Base-by-base conservation (phyloP, 2,888 invertebrate species). In the Rutpela maculata region DNA sequence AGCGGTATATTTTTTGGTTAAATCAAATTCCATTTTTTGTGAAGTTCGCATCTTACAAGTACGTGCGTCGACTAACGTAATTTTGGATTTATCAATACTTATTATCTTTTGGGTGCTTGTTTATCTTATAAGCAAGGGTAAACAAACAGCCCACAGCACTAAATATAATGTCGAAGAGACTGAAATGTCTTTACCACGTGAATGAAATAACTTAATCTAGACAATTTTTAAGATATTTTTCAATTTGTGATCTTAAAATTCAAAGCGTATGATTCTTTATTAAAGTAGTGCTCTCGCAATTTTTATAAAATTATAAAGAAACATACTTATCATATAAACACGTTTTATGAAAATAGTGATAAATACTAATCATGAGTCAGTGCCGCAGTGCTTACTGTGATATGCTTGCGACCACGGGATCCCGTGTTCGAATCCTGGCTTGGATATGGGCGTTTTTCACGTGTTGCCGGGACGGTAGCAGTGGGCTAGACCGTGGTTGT, bases 101-200 rank as follows among this genome's bases (percentile, higher is more conserved):
- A 50, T 50, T 50, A 50, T 50, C 50, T 50, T 50, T n/a, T 50
- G 15, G 50, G 50, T 50, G 50, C 7, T 50, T 50, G 50, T 50
- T 50, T 50, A 50, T 50, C 50, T 50, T 50, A 50, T 50, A 50
- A 43, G 50, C 50, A 50, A 50, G 50, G 50, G 50, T 50, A 50
- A 50, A 50, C 50, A 50, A 50, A 50, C 50, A 50, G 50, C 50
- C 50, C 50, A 50, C 50, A 50, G 50, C 50, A 50, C 15, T 15
- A 50, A 50, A 50, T 50, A 50, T 50, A 50, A 50, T n/a, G 50
- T n/a, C 50, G 50, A 17, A 15, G 50, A 50, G n/a, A 50, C 50
- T 50, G n/a, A n/a, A 50, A 50, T 50, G n/a, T n/a, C n/a, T 50
- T n/a, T n/a, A 50, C n/a, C 50, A 50, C 50, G 50, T 50, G 50